Base-by-base conservation (phyloP, 2,113 vertebrate species). In the Pterocles burchelli region DNA sequence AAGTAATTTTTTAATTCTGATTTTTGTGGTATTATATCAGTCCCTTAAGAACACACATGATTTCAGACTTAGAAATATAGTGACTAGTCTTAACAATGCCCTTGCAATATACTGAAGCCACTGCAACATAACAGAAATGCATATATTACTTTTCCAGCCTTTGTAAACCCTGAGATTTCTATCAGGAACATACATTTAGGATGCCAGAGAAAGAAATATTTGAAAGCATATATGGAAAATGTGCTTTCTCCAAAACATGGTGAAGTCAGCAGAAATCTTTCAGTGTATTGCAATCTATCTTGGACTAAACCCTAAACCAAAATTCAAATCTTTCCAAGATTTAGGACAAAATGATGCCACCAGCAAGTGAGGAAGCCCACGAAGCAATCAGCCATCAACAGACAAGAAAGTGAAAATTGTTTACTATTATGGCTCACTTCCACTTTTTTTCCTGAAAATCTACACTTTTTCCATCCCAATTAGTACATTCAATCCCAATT, bases 141-240 rank as follows among this genome's bases (percentile, higher is more conserved):
- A 78, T 75, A 16, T 68, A 52, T 74, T 70, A 34, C 38, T 86
- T 48, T 67, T 91, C 43, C 67, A 71, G 70, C 33, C 34, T 80
- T 86, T 81, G 15, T 52, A 72, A 71, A 31, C n/a, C 26, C 52
- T 57, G 46, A 84, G 73, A 77, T 84, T 91, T 93, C 88, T 84
- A 74, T 67, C 82, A 77, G 19, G 28, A 95, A 59, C 80, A 80
- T 86, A 81, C 71, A 75, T 71, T 92, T 86, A 45, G 19, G 43
- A 61, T 87, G 38, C 52, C 48, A 87, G 87, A 61, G 41, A 33
- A 83, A 84, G 61, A 88, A 80, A 71, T 66, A 62, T 59, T 77
- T 95, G 72, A 81, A 91, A 86, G 43, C 34, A 92, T 84, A 79
- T 61, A 78, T 10, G 28, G 75, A 92, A 95, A 96, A 92, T 86